A percentile compares a stretch with the other conserved stretches of the same genome.
phyloP scores from a whole-genome alignment of 2,888 invertebrate species.

The Gandaritis pyraliata region DNA sequence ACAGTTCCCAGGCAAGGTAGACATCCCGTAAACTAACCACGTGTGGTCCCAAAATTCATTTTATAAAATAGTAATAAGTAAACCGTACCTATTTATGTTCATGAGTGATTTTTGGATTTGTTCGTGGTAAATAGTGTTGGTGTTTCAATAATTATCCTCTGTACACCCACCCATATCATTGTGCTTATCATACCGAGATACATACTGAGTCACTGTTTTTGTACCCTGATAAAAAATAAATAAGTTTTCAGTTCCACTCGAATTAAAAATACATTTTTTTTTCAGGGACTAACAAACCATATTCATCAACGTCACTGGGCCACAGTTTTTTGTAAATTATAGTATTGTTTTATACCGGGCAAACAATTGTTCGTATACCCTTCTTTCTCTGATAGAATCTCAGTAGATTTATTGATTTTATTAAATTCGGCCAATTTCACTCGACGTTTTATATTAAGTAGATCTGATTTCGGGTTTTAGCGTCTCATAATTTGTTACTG shows the following conservation, averaged over 20 bases:
- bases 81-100: no score
- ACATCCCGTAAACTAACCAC: no score
- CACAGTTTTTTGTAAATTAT: conserved; percentile 25
- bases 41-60: no score
- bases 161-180: no score
- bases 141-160: no score
- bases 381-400: conserved; percentile 6
- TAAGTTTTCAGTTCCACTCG: neutral
- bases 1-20: no score
- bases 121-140: no score
- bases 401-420: neutral
- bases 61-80: no score
- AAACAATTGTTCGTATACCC: neutral
- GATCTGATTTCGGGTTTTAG: neutral
- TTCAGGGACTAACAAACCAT: conserved; percentile 18
- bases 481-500: neutral
- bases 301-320: conserved; percentile 16
- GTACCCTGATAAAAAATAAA: no score
- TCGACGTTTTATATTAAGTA: neutral
- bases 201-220: no score
- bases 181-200: no score
- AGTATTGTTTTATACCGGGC: conserved; percentile 3
- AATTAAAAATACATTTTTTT: conserved; percentile 24
- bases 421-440: neutral
- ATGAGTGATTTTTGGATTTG: no score